A percentile compares a stretch with the other conserved stretches of the same genome.
phyloP scores from a whole-genome alignment of 53 echinoderm and acorn worm species.

The Paelopatides confundens region DNA sequence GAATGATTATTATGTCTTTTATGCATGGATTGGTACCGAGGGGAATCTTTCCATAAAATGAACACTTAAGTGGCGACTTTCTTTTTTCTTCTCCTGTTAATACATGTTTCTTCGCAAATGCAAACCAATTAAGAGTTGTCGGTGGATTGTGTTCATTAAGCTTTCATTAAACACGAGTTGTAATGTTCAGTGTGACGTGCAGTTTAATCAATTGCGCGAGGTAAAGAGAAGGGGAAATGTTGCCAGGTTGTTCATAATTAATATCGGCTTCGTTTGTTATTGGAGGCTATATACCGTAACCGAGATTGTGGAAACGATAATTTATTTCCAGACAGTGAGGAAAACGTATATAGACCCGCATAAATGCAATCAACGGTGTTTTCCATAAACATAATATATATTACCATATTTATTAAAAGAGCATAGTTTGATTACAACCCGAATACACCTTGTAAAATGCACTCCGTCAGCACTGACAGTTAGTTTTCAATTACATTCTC shows the following conservation, averaged over 20 bases:
- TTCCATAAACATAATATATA: no score
- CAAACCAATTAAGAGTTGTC: slow-evolving; percentile 39
- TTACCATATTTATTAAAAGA: no score
- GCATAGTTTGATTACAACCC: no score
- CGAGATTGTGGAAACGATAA: neutral
- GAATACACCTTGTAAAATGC: no score
- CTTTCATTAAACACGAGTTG: slow-evolving; percentile 13
- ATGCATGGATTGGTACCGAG: slow-evolving; percentile 34
- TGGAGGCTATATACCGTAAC: neutral
- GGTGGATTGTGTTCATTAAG: slow-evolving; percentile 9
- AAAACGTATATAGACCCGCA: no score
- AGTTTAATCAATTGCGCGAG: neutral
- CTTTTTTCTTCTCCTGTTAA: neutral
- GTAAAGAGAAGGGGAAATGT: neutral
- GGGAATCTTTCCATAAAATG: slow-evolving; percentile 15
- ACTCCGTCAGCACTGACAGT: no score
- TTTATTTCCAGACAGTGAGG: neutral
- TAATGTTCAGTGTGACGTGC: neutral
- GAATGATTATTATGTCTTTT: neutral
- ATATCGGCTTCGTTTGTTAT: neutral
- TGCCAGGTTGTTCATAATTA: neutral
- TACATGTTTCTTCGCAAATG: slow-evolving; percentile 6
- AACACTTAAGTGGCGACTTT: slow-evolving; percentile 7
- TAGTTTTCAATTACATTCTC: no score
- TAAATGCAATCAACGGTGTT: no score